Conservation (phyloP, 2,888 invertebrate species). For the Cistogaster globosa region DNA sequence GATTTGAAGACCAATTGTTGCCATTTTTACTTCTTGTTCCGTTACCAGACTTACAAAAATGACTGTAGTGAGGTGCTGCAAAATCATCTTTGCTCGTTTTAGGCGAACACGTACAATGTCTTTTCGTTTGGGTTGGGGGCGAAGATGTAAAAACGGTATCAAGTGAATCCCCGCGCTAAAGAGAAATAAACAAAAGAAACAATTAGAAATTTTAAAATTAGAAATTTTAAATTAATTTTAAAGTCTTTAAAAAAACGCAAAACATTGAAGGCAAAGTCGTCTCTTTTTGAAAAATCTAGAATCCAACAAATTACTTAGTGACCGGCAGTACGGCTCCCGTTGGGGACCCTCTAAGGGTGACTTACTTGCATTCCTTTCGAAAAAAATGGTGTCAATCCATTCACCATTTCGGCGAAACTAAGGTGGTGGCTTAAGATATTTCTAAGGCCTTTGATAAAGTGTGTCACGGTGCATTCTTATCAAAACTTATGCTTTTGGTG, state of each 20-base stretch:
- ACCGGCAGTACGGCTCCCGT: no score
- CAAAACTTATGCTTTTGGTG: no score
- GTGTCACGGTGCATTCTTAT: no score
- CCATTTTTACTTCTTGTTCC: constrained; percentile 57
- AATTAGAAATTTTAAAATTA: background rate
- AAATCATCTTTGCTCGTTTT: constrained; percentile 75
- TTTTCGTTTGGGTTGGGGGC: constrained; percentile 82
- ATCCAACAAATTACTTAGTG: no score
- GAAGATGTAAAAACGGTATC: constrained; percentile 88
- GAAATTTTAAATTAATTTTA: background rate
- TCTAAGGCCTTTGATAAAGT: no score
- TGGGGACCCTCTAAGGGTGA: no score
- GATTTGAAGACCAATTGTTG: constrained; percentile 50
- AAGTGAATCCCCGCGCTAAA: constrained; percentile 87
- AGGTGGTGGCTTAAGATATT: no score
- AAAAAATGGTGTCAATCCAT: no score
- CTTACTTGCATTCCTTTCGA: no score
- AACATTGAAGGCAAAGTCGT: no score
- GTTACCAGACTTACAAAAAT: constrained; percentile 65
- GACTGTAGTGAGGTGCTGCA: constrained; percentile 72
- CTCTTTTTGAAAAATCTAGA: no score
- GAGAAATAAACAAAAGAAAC: background rate
- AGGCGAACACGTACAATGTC: constrained; percentile 77
- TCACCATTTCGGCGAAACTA: no score
- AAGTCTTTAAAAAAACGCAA: background rate